Conservation (phyloP, 2,888 invertebrate genomes). For the Caenorhabditis macrosperma region DNA sequence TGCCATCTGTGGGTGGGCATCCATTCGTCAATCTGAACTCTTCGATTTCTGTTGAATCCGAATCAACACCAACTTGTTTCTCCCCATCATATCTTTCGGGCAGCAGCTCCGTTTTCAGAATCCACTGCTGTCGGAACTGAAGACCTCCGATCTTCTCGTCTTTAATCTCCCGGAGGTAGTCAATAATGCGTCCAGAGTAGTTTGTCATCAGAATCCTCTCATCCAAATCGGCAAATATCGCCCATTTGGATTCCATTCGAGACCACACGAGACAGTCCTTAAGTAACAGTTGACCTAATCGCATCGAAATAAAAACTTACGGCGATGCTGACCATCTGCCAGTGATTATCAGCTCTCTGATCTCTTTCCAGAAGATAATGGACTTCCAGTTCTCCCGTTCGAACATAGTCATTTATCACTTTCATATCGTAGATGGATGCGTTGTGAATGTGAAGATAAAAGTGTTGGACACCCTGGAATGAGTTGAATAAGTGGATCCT, state of each 20-base stretch:
- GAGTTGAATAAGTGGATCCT: not conserved
- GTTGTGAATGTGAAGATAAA: slow-evolving; percentile 35
- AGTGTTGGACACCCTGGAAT: slow-evolving; percentile 39
- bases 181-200: slow-evolving; percentile 14
- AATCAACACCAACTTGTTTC: not conserved
- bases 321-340: slow-evolving; percentile 23
- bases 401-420: slow-evolving; percentile 39
- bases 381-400: slow-evolving; percentile 45
- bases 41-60: too few relatives aligned
- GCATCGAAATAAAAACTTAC: too few relatives aligned
- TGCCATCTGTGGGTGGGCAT: slow-evolving; percentile 46
- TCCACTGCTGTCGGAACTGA: slow-evolving; percentile 47
- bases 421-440: slow-evolving; percentile 13
- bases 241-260: slow-evolving; percentile 31
- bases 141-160: slow-evolving; percentile 20
- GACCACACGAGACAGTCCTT: slow-evolving; percentile 22
- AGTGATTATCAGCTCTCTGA: slow-evolving; percentile 3
- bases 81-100: slow-evolving; percentile 35
- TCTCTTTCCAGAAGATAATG: slow-evolving; percentile 17
- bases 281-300: too few relatives aligned
- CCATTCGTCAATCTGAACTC: slow-evolving; percentile 32
- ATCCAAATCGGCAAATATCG: slow-evolving; percentile 18
- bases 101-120: slow-evolving; percentile 44
- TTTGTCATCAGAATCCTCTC: slow-evolving; percentile 28
- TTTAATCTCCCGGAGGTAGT: slow-evolving; percentile 15